A percentile compares a stretch with the other conserved stretches of the same genome.
phyloP scores from a whole-genome alignment of 2,888 invertebrate genomes.

The Sphaerophoria rueppellii region DNA sequence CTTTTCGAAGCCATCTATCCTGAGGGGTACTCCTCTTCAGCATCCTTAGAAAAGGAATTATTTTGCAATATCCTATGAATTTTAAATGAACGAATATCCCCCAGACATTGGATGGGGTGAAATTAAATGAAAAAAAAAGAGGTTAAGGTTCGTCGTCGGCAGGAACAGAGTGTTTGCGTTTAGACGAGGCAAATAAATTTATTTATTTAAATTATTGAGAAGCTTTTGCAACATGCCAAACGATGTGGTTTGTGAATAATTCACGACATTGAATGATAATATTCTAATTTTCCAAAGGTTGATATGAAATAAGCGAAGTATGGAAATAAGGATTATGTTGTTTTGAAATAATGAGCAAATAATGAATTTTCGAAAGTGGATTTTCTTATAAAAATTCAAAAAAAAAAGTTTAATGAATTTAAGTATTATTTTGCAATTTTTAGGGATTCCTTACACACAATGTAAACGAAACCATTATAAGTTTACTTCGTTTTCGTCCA shows the following conservation, averaged over 20 bases:
- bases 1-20: constrained; percentile 5
- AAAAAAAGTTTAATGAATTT: too few relatives aligned
- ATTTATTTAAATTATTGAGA: constrained; percentile 18
- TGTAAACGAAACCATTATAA: too few relatives aligned
- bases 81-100: constrained; percentile 20
- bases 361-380: too few relatives aligned
- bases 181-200: constrained; percentile 13
- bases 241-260: neutral
- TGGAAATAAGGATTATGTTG: too few relatives aligned
- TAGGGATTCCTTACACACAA: too few relatives aligned
- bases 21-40: neutral
- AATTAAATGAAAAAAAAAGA: neutral
- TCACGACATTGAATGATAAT: neutral
- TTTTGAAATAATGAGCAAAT: too few relatives aligned
- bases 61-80: constrained; percentile 27
- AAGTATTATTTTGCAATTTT: too few relatives aligned
- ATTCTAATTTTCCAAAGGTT: neutral
- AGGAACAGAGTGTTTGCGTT: neutral
- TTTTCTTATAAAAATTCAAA: too few relatives aligned
- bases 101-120: neutral
- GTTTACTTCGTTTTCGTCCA: too few relatives aligned
- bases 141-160: neutral
- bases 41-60: constrained; percentile 5
- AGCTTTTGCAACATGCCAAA: neutral
- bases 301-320: too few relatives aligned